Percentiles rank a stretch among this genome's conserved stretches.
phyloP scores from a whole-genome alignment of 2,888 invertebrate genomes.

The Machimus rusticus region DNA sequence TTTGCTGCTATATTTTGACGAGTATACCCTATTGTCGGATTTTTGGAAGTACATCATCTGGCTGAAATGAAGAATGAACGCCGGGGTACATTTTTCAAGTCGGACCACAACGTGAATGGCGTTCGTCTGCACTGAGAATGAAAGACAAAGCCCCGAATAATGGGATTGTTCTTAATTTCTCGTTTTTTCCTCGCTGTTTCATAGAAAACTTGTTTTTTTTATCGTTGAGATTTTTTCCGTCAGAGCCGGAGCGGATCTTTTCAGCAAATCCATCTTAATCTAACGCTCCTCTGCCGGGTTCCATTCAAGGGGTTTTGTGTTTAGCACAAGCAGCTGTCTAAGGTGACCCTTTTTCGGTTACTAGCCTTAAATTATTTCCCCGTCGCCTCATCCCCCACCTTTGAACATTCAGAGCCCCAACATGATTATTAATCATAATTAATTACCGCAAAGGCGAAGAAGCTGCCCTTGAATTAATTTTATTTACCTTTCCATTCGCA shows the following conservation, averaged over 20 bases:
- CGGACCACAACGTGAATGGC: not conserved
- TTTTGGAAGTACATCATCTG: not conserved
- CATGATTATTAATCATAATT: not conserved
- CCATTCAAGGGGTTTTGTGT: not conserved
- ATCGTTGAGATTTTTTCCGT: not conserved
- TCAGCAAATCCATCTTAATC: not conserved
- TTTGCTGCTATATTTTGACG: slow-evolving; percentile 39
- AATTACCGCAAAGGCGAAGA: not conserved
- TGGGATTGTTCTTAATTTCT: slow-evolving; percentile 19
- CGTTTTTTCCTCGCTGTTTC: not conserved
- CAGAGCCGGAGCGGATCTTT: not conserved
- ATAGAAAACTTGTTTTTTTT: not conserved
- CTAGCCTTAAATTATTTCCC: not conserved
- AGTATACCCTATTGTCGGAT: slow-evolving; percentile 40
- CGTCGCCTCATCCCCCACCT: not conserved
- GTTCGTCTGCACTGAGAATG: not conserved
- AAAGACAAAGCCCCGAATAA: slow-evolving; percentile 24
- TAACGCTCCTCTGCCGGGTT: not conserved
- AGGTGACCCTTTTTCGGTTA: not conserved
- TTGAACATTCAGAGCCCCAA: not conserved
- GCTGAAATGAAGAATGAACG: not conserved
- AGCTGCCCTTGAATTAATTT: not conserved
- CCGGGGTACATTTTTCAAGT: not conserved
- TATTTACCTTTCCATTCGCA: slow-evolving; percentile 56
- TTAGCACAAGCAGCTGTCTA: not conserved